Evolutionary conservation across 2,797 vertebrate genomes (phyloP).

Genomic region (Gymnocypris eckloni): DNA sequence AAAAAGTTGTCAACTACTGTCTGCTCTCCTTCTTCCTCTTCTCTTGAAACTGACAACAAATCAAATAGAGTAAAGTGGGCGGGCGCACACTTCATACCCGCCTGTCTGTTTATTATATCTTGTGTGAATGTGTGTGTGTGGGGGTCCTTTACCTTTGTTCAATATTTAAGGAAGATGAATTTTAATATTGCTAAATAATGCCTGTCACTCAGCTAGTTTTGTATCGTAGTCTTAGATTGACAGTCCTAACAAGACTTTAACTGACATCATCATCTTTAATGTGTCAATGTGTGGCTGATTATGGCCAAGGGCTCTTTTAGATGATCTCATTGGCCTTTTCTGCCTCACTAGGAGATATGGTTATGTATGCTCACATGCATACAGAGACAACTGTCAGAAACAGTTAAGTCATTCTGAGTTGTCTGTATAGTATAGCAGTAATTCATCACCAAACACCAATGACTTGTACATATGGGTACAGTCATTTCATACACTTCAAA

Average conservation of each 20-base stretch:
- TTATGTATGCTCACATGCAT: constrained; percentile 30
- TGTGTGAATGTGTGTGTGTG: constrained; percentile 41
- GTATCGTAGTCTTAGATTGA: not conserved
- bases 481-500: too few relatives aligned
- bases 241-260: constrained; percentile 48
- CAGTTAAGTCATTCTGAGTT: not conserved
- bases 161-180: constrained; percentile 14
- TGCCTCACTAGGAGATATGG: constrained; percentile 8
- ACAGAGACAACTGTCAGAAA: constrained; percentile 13
- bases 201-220: not conserved
- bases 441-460: not conserved
- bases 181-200: not conserved
- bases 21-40: constrained; percentile 73
- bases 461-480: too few relatives aligned
- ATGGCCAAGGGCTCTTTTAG: constrained; percentile 12
- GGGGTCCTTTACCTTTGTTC: constrained; percentile 13
- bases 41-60: constrained; percentile 74
- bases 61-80: constrained; percentile 68
- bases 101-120: constrained; percentile 67
- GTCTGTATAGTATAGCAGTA: not conserved
- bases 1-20: constrained; percentile 73
- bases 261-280: constrained; percentile 27
- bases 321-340: constrained; percentile 32
- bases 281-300: constrained; percentile 14
- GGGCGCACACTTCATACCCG: constrained; percentile 61